Percentiles rank a stretch among this genome's conserved stretches.
Conservation (phyloP, 2,113 vertebrate species). For the Bubo blakistoni region DNA sequence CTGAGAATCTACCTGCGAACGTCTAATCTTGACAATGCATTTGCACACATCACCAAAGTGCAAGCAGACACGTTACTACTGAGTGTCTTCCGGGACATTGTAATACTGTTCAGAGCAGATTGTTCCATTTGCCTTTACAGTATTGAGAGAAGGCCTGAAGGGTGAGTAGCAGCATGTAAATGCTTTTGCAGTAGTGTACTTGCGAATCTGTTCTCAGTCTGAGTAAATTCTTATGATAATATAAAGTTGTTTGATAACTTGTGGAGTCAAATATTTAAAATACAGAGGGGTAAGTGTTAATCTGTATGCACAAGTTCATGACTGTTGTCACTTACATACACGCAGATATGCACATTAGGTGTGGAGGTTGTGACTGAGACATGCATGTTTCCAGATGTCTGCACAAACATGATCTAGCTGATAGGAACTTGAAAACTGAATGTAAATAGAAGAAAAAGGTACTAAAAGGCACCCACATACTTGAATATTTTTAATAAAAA, state of each 20-base stretch:
- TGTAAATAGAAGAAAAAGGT: not conserved
- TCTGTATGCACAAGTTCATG: not conserved
- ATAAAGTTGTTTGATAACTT: not conserved
- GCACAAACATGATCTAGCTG: not conserved
- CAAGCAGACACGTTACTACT: slow-evolving; percentile 89
- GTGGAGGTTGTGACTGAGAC: not conserved
- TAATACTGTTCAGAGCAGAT: slow-evolving; percentile 92
- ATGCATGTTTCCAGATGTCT: not conserved
- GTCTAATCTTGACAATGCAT: slow-evolving; percentile 96
- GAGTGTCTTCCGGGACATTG: slow-evolving; percentile 92
- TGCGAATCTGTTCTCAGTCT: not conserved
- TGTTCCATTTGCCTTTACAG: slow-evolving; percentile 98
- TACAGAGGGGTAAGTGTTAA: not conserved
- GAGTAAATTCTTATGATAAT: not conserved
- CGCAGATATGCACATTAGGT: not conserved
- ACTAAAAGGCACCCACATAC: not conserved
- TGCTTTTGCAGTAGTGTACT: not conserved
- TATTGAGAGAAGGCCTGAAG: slow-evolving; percentile 85
- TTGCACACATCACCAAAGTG: slow-evolving; percentile 91
- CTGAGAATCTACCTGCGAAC: slow-evolving; percentile 90
- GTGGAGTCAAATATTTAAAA: not conserved
- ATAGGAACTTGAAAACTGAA: not conserved
- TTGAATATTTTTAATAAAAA: not conserved
- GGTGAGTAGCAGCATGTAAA: slow-evolving; percentile 71
- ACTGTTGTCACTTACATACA: not conserved